Evolutionary conservation across 1,140 invertebrate genomes (phyloP).

Genomic region (Drosophila azteca): DNA sequence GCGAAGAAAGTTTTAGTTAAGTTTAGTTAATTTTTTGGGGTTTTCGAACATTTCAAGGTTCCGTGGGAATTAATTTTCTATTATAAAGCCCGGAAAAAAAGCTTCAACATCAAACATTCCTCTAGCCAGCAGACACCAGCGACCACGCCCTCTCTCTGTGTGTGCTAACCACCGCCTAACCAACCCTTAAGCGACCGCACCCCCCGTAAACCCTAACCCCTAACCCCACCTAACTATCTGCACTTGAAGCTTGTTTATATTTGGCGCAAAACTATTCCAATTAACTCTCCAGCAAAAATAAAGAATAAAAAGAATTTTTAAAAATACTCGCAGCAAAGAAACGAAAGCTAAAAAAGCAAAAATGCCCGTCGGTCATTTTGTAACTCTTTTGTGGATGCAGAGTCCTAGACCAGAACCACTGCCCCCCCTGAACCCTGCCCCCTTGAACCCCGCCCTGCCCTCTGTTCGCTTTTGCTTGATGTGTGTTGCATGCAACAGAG

Average conservation of each 20-base stretch:
- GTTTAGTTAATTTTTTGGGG: conserved; percentile 26
- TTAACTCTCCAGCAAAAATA: conserved; percentile 60
- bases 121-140: no score
- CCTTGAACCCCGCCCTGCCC: conserved; percentile 11
- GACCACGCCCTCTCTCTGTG: no score
- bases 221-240: conserved; percentile 1
- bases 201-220: background rate
- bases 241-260: conserved; percentile 59
- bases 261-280: conserved; percentile 74
- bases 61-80: conserved; percentile 42
- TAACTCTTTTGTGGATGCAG: conserved; percentile 35
- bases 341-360: conserved; percentile 47
- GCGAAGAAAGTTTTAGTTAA: conserved; percentile 21
- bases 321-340: conserved; percentile 37
- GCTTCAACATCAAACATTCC: conserved; percentile 36
- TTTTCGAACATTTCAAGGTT: conserved; percentile 32
- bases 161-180: background rate
- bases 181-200: background rate
- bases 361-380: conserved; percentile 64
- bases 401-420: conserved; percentile 1
- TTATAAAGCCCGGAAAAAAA: no score
- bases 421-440: background rate
- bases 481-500: conserved; percentile 46
- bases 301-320: conserved; percentile 13
- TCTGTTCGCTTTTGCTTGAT: conserved; percentile 44